These are phyloP conservation scores for Procambarus virginalis DNA, from an alignment of 1,140 invertebrate genomes.

Conservation along the genomic window DNA sequence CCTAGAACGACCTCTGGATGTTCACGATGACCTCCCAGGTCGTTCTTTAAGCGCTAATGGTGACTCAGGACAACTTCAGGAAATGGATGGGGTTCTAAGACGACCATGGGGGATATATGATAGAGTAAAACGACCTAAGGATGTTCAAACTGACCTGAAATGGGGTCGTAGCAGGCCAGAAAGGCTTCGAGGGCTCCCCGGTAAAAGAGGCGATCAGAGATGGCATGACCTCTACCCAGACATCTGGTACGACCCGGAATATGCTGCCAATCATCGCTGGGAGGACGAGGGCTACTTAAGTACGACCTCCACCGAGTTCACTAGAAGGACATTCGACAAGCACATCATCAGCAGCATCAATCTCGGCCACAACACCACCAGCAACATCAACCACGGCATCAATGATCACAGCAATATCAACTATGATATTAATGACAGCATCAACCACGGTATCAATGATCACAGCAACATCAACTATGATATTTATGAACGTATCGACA, in stretches of 20 bases:
- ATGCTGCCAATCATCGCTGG: conserved; percentile 39
- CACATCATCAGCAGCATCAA: too few relatives aligned
- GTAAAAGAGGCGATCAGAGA: not conserved
- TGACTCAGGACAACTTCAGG: not conserved
- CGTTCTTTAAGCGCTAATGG: not conserved
- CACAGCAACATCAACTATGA: too few relatives aligned
- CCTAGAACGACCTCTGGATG: not conserved
- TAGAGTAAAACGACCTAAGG: not conserved
- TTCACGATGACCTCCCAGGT: not conserved
- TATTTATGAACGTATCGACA: too few relatives aligned
- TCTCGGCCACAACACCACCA: too few relatives aligned
- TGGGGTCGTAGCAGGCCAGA: not conserved
- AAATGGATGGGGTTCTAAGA: not conserved
- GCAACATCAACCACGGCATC: too few relatives aligned
- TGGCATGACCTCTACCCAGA: not conserved
- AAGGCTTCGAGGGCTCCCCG: not conserved
- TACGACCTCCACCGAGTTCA: not conserved
- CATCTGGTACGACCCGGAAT: conserved; percentile 37
- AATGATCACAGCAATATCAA: too few relatives aligned
- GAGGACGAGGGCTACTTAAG: not conserved
- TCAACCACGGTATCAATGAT: too few relatives aligned
- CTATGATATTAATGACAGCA: too few relatives aligned
- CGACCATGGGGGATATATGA: not conserved
- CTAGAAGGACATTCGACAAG: not conserved
- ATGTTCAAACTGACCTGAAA: too few relatives aligned